Base-by-base conservation (phyloP, 2,113 vertebrate species). In the Mionectes macconnelli region DNA sequence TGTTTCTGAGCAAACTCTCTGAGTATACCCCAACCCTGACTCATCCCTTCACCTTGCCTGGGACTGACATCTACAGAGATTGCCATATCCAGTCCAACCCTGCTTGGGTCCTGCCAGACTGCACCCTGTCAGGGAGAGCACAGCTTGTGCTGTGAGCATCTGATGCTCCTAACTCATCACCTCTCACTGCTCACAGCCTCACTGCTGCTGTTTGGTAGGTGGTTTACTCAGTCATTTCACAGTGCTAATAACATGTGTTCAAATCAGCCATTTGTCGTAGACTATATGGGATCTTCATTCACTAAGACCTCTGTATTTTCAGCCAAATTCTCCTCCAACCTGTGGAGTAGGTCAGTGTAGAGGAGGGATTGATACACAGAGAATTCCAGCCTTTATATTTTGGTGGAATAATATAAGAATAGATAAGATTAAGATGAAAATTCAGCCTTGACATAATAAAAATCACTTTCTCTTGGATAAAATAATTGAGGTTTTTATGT, bases 181-280 rank as follows among this genome's bases (percentile, higher is more conserved):
- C 49, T 15, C 39, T n/a, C n/a, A n/a, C n/a, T n/a, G n/a, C n/a
- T n/a, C n/a, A n/a, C 40, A 44, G 20, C n/a, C 11, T 73, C 19
- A 10, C 10, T 87, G 52, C 25, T 59, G 80, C 28, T 53, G 2
- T 53, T 59, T 42, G 8, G 9, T 45, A 16, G 12, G 3, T 11
- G 24, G 5, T 35, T 76, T 72, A 30, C 68, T 77, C 50, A 64
- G 47, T 21, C n/a, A 53, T 53, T 80, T 47, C 39, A 52, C 12
- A 28, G 30, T 0, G 4, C 33, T 66, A 74, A 50, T 13, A 22
- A 22, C 1, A 14, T 2, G 1, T 28, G 8, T 24, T 13, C 31
- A 44, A 68, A 67, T 25, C 15, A 76, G 24, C 10, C 8, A 39
- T 31, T 35, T 47, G 0, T 37, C 30, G 6, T 5, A 39, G 27